Percentiles rank a stretch among this genome's conserved stretches.
Evolutionary conservation across 2,113 vertebrate species (phyloP).

Genomic region (Poeciliopsis turrubarensis): DNA sequence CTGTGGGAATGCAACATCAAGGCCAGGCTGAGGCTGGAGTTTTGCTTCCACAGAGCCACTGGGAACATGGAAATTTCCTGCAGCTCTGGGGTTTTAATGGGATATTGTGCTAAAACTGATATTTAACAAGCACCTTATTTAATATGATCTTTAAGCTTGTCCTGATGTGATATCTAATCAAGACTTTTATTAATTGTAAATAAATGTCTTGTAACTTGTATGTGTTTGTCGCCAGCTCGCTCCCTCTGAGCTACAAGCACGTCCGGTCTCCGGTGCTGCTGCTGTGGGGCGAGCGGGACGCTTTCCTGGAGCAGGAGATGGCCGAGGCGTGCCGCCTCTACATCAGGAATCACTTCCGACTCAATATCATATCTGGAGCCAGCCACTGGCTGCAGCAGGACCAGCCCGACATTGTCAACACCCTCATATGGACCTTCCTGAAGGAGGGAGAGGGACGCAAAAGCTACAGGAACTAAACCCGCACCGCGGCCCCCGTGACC

Average conservation of each 20-base stretch:
- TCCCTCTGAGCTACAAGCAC: slow-evolving; percentile 88
- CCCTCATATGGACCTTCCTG: slow-evolving; percentile 97
- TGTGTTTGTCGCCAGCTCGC: slow-evolving; percentile 78
- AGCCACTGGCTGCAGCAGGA: slow-evolving; percentile 99
- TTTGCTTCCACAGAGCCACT: too few species aligned
- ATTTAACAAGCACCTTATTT: too few species aligned
- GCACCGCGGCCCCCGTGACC: not conserved
- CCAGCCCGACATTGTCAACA: slow-evolving; percentile 96
- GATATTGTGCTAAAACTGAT: too few species aligned
- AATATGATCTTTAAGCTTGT: too few species aligned
- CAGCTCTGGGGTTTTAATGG: too few species aligned
- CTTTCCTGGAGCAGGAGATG: slow-evolving; percentile 95
- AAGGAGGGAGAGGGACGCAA: slow-evolving; percentile 90
- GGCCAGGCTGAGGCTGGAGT: too few species aligned
- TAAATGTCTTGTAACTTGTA: not conserved
- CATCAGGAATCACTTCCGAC: slow-evolving; percentile 93
- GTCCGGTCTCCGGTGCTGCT: slow-evolving; percentile 91
- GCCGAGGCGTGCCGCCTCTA: slow-evolving; percentile 92
- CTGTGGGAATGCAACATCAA: too few species aligned
- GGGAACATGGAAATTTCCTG: too few species aligned
- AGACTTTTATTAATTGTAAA: too few species aligned
- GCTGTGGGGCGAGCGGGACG: slow-evolving; percentile 94
- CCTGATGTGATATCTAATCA: too few species aligned
- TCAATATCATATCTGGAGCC: slow-evolving; percentile 93
- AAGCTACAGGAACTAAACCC: slow-evolving; percentile 81